Evolutionary conservation across 1,140 invertebrate species (phyloP).

Genomic region (Heliconius congener): DNA sequence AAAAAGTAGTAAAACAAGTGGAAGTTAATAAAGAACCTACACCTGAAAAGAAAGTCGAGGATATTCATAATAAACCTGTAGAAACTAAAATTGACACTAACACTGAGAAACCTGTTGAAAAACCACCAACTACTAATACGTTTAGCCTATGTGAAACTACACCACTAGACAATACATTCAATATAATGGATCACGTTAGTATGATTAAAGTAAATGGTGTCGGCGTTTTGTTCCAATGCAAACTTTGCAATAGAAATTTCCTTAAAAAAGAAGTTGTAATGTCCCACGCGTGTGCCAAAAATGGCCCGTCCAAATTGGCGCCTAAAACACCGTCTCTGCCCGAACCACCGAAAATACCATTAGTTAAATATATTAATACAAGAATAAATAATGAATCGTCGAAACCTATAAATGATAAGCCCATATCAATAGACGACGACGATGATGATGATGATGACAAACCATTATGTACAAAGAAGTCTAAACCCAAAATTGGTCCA

Average conservation of each 20-base stretch:
- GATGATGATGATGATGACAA: slow-evolving; percentile 42
- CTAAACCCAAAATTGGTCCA: slow-evolving; percentile 66
- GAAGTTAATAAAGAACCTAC: background rate
- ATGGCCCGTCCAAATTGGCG: slow-evolving; percentile 56
- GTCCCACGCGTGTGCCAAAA: slow-evolving; percentile 71
- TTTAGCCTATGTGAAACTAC: slow-evolving; percentile 28
- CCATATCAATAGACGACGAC: slow-evolving; percentile 37
- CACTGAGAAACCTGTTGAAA: background rate
- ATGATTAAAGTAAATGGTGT: slow-evolving; percentile 75
- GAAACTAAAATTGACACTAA: slow-evolving; percentile 12
- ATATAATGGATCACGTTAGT: slow-evolving; percentile 73
- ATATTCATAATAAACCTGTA: background rate
- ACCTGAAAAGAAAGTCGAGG: background rate
- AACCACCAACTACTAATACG: slow-evolving; percentile 29
- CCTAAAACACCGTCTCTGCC: slow-evolving; percentile 45
- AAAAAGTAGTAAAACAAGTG: background rate
- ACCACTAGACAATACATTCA: slow-evolving; percentile 40
- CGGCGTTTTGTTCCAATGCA: slow-evolving; percentile 70
- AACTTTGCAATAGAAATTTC: slow-evolving; percentile 74
- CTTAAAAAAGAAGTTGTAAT: slow-evolving; percentile 69
- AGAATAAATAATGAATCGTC: slow-evolving; percentile 41
- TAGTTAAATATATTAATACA: slow-evolving; percentile 70
- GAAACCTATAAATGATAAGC: slow-evolving; percentile 36
- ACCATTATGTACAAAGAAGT: slow-evolving; percentile 41
- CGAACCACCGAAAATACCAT: slow-evolving; percentile 57